Evolutionary conservation across 53 echinoderm and acorn worm species (phyloP).

Genomic region (Pentamera pediparva): DNA sequence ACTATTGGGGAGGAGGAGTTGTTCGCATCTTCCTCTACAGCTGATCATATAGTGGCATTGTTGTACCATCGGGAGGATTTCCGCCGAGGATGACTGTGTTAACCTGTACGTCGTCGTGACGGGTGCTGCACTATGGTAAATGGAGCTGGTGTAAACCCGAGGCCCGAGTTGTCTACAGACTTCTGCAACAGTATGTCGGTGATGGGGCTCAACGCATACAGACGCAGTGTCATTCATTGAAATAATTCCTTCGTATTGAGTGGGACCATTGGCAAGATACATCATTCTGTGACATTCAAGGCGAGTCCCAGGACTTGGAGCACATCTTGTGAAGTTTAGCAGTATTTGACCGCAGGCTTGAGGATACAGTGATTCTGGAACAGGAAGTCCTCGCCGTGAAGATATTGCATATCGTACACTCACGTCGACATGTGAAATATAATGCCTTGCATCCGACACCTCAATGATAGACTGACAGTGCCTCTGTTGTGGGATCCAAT

Average conservation of each 20-base stretch:
- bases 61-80: background rate
- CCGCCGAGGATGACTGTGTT: background rate
- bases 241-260: conserved; percentile 10
- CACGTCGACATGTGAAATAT: conserved; percentile 17
- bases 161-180: background rate
- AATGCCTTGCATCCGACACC: background rate
- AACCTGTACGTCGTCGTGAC: background rate
- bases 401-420: conserved; percentile 7
- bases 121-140: background rate
- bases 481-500: conserved; percentile 29
- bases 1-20: too few species aligned
- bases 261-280: conserved; percentile 15
- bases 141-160: background rate
- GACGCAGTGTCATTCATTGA: background rate
- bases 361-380: background rate
- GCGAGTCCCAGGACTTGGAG: background rate
- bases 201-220: background rate
- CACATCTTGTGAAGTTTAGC: background rate
- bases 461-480: conserved; percentile 22
- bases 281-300: background rate
- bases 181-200: background rate
- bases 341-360: background rate
- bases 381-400: background rate
- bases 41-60: background rate
- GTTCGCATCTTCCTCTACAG: too few species aligned